Conservation (phyloP, 2,113 vertebrate species). For the Himantopus leucocephalus region DNA sequence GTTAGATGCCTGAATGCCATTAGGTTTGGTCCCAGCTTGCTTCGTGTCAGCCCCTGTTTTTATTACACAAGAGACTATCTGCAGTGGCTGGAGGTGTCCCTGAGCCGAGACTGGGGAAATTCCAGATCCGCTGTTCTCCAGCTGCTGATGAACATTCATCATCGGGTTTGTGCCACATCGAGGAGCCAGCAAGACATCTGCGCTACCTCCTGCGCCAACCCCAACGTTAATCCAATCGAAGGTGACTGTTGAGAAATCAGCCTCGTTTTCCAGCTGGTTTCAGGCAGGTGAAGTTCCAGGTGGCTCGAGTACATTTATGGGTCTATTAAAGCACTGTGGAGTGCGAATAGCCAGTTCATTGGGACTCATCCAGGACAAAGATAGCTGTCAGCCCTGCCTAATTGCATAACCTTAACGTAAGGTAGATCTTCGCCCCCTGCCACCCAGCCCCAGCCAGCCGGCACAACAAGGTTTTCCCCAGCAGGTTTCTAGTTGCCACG, state of each 20-base stretch:
- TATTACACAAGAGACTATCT: neutral
- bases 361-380: neutral
- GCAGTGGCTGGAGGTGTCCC: neutral
- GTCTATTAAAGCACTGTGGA: neutral
- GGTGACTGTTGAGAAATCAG: neutral
- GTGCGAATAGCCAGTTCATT: neutral
- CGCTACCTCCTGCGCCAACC: neutral
- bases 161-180: neutral
- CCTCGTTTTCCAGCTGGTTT: neutral
- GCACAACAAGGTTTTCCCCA: neutral
- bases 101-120: neutral
- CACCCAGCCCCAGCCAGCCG: neutral
- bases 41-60: neutral
- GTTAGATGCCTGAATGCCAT: neutral
- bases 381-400: neutral
- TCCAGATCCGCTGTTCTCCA: neutral
- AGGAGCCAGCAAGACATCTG: neutral
- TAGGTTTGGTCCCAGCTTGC: neutral
- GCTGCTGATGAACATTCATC: rapidly evolving
- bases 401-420: neutral
- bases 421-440: neutral
- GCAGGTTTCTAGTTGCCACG: neutral
- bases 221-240: neutral
- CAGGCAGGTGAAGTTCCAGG: neutral
- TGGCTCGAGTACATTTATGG: neutral